phyloP scores from a whole-genome alignment of 2,113 vertebrate genomes.

The Dasyurus viverrinus region DNA sequence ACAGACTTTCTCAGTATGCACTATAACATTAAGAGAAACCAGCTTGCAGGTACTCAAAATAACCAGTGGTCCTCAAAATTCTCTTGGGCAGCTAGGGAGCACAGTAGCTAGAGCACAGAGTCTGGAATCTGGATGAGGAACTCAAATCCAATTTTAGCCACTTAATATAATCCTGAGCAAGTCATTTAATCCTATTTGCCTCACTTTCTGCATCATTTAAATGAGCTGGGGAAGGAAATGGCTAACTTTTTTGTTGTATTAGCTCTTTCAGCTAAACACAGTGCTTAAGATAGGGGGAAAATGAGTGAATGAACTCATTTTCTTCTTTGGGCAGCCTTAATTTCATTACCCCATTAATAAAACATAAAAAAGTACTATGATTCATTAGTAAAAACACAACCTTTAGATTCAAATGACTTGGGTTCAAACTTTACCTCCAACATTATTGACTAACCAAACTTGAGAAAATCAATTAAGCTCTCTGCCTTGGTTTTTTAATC shows the following conservation, averaged over 20 bases:
- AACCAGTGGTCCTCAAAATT: neutral
- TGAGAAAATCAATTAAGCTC: neutral
- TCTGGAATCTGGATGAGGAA: neutral
- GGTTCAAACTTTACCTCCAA: neutral
- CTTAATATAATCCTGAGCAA: neutral
- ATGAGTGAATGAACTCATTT: neutral
- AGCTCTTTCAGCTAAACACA: neutral
- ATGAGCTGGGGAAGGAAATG: neutral
- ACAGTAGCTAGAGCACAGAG: neutral
- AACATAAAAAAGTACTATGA: neutral
- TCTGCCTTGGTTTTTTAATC: neutral
- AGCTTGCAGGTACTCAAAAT: neutral
- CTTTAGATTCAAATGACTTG: neutral
- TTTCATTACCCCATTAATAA: neutral
- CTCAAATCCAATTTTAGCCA: neutral
- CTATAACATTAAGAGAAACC: neutral
- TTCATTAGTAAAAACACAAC: neutral
- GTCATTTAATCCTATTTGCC: neutral
- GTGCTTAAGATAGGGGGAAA: neutral
- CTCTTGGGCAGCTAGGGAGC: neutral
- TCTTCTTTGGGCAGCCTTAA: neutral
- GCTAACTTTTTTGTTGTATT: neutral
- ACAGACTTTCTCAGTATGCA: neutral
- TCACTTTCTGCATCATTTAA: neutral
- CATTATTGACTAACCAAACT: neutral